A percentile compares a stretch with the other conserved stretches of the same genome.
Conservation (phyloP, 2,888 invertebrate species). For the Plemyria rubiginata region DNA sequence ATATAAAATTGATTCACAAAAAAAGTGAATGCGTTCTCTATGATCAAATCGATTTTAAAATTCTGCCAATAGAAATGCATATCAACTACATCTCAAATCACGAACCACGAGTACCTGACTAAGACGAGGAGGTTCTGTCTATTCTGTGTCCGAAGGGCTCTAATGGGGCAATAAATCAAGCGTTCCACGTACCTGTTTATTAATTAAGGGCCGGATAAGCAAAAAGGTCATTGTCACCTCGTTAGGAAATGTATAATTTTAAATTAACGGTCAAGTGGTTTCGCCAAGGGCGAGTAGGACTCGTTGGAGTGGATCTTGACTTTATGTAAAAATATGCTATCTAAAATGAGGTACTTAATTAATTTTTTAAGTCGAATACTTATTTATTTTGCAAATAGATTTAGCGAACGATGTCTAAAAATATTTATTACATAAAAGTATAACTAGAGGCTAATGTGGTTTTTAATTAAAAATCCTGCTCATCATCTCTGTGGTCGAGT, state of each 20-base stretch:
- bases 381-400: too few relatives aligned
- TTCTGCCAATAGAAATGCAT: too few relatives aligned
- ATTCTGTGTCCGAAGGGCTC: conserved; percentile 11
- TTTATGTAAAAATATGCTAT: neutral
- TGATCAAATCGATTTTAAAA: too few relatives aligned
- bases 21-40: too few relatives aligned
- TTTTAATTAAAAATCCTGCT: conserved; percentile 1
- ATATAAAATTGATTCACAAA: too few relatives aligned
- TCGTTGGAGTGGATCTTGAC: neutral
- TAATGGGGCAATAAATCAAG: conserved; percentile 28
- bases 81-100: too few relatives aligned
- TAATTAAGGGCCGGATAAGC: conserved; percentile 25
- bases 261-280: conserved; percentile 8
- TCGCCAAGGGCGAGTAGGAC: neutral
- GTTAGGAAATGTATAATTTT: conserved; percentile 20
- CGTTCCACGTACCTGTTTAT: conserved; percentile 22
- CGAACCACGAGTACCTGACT: too few relatives aligned
- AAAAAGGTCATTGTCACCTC: conserved; percentile 29
- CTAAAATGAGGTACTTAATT: neutral
- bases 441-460: too few relatives aligned
- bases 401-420: too few relatives aligned
- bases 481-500: neutral
- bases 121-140: neutral
- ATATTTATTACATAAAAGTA: too few relatives aligned
- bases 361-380: too few relatives aligned